Evolutionary conservation across 2,797 vertebrate species (phyloP).

Genomic region (Gymnopithys bicolor): DNA sequence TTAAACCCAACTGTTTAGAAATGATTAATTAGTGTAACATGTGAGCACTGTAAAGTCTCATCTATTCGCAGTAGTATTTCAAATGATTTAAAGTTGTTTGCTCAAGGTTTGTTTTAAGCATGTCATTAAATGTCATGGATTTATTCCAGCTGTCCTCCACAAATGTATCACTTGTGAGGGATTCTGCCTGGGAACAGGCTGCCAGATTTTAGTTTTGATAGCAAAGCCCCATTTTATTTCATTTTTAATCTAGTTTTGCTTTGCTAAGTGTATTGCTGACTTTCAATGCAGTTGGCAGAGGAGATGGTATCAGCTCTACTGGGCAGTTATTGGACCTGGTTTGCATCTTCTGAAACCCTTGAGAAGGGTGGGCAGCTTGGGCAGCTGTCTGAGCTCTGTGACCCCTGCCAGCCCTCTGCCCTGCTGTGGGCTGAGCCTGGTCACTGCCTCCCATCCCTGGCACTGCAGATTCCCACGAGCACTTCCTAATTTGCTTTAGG

Average conservation of each 20-base stretch:
- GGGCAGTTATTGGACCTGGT: neutral
- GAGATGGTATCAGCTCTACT: neutral
- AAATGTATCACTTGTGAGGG: neutral
- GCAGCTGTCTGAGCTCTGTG: neutral
- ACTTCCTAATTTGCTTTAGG: neutral
- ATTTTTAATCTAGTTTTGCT: neutral
- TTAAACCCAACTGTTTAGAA: slow-evolving; percentile 14
- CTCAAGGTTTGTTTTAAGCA: slow-evolving; percentile 41
- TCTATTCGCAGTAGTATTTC: slow-evolving; percentile 30
- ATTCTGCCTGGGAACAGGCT: slow-evolving; percentile 32
- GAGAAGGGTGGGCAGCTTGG: neutral
- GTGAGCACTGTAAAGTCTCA: neutral
- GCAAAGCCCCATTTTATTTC: neutral
- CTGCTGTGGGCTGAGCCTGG: neutral
- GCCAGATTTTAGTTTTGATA: slow-evolving; percentile 24
- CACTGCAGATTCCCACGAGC: neutral
- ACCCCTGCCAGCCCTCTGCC: neutral
- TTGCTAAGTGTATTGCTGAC: neutral
- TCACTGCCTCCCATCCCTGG: neutral
- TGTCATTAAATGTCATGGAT: slow-evolving; percentile 30
- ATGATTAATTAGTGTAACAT: neutral
- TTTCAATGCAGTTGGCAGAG: neutral
- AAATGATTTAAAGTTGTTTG: slow-evolving; percentile 57
- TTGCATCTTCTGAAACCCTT: neutral
- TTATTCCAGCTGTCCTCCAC: slow-evolving; percentile 58